Conservation (phyloP, 2,113 vertebrate genomes). For the Oenanthe melanoleuca region DNA sequence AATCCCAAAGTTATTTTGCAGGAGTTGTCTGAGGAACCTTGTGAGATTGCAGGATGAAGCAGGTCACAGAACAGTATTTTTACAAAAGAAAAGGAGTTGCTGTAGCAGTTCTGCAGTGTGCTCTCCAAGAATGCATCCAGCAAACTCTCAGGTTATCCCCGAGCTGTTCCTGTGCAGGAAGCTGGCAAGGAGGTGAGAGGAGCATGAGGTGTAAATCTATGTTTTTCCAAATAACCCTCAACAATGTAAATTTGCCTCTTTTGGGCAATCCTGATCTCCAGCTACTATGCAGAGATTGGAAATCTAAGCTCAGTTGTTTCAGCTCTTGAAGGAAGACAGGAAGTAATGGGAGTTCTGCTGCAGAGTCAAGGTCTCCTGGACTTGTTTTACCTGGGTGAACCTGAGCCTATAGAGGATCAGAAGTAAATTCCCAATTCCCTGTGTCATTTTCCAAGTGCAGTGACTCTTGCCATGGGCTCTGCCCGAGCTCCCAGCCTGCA, state of each 20-base stretch:
- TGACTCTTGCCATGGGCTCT: not conserved
- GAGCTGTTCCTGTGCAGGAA: not conserved
- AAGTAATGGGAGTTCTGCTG: not conserved
- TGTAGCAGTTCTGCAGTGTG: not conserved
- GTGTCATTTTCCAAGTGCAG: not conserved
- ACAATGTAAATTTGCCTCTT: not conserved
- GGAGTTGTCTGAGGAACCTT: not conserved
- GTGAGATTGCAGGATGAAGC: not conserved
- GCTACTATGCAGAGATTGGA: not conserved
- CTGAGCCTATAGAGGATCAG: not conserved
- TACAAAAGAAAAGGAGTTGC: not conserved
- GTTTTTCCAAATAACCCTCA: not conserved
- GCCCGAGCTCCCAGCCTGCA: accelerated
- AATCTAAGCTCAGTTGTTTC: not conserved
- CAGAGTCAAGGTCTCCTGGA: not conserved
- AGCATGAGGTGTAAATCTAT: accelerated
- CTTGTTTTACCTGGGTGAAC: not conserved
- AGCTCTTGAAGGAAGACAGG: not conserved
- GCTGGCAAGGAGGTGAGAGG: not conserved
- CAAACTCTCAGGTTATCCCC: not conserved
- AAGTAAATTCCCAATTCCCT: not conserved
- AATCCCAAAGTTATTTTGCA: not conserved
- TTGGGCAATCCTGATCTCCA: not conserved
- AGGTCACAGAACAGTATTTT: not conserved
- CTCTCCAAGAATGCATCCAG: not conserved